phyloP scores from a whole-genome alignment of 2,888 invertebrate genomes.

The Fragum fragum region DNA sequence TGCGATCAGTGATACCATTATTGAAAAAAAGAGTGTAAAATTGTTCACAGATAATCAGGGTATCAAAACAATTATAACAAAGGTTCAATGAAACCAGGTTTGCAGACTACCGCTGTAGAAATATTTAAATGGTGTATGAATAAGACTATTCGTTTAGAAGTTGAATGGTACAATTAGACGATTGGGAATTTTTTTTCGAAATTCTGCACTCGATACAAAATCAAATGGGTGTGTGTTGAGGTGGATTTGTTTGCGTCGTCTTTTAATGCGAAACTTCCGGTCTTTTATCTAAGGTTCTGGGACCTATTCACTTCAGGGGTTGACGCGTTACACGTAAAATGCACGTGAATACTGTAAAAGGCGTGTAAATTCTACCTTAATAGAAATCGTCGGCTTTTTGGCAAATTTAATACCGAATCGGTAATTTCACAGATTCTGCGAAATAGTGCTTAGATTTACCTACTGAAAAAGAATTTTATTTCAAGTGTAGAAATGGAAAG shows the following conservation, averaged over 20 bases:
- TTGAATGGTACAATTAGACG: slow-evolving; percentile 58
- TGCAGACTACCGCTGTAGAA: slow-evolving; percentile 27
- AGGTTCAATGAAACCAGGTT: slow-evolving; percentile 43
- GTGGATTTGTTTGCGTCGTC: slow-evolving; percentile 50
- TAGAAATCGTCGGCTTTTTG: slow-evolving; percentile 38
- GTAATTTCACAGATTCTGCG: background rate
- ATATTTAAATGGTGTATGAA: slow-evolving; percentile 36
- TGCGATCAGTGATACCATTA: slow-evolving; percentile 23
- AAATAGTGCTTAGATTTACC: slow-evolving; percentile 36
- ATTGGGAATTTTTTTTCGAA: slow-evolving; percentile 50
- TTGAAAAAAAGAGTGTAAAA: slow-evolving; percentile 29
- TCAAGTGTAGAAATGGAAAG: slow-evolving; percentile 18
- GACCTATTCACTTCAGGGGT: slow-evolving; percentile 35
- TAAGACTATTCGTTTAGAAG: slow-evolving; percentile 35
- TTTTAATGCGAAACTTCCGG: slow-evolving; percentile 34
- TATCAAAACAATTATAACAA: slow-evolving; percentile 26
- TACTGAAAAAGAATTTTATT: slow-evolving; percentile 10
- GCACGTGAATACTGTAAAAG: slow-evolving; percentile 12
- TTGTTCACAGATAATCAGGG: slow-evolving; percentile 52
- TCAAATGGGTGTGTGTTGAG: slow-evolving; percentile 19
- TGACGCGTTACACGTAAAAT: slow-evolving; percentile 41
- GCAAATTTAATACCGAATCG: slow-evolving; percentile 28
- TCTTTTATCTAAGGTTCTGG: slow-evolving; percentile 53
- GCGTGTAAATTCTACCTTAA: slow-evolving; percentile 30
- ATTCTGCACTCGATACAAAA: slow-evolving; percentile 30